Conservation (phyloP, 2,888 invertebrate genomes). For the Lochmaea capreae region DNA sequence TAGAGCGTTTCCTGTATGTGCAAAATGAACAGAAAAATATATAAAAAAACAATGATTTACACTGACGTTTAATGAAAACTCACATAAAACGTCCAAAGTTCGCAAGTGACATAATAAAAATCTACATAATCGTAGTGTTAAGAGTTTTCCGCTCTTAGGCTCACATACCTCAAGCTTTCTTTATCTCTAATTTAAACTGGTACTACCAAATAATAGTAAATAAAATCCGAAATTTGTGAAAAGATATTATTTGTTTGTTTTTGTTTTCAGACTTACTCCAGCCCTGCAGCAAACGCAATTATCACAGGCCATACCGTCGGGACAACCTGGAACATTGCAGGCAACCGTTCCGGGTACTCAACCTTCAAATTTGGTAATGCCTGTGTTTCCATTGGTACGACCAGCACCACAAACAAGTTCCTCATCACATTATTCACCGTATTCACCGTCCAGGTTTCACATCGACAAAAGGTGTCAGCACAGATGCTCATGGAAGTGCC, state of each 20-base stretch:
- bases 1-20: too few species aligned
- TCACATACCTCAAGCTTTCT: too few species aligned
- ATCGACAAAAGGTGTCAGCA: conserved; percentile 94
- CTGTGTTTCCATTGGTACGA: conserved; percentile 83
- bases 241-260: neutral
- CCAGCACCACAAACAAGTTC: conserved; percentile 67
- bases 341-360: conserved; percentile 59
- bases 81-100: too few species aligned
- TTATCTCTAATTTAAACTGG: too few species aligned
- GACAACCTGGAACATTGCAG: conserved; percentile 72
- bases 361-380: conserved; percentile 83
- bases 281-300: conserved; percentile 69
- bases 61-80: too few species aligned
- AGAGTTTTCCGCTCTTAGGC: too few species aligned
- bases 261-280: conserved; percentile 67
- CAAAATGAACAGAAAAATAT: too few species aligned
- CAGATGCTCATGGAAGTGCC: conserved; percentile 96
- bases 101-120: too few species aligned
- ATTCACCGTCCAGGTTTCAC: conserved; percentile 93
- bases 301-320: conserved; percentile 71
- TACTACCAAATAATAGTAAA: too few species aligned
- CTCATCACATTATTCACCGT: conserved; percentile 87
- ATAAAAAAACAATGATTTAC: too few species aligned
- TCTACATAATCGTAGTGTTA: too few species aligned
- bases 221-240: neutral